A percentile compares a stretch with the other conserved stretches of the same genome.
Evolutionary conservation across 2,113 vertebrate genomes (phyloP).

Genomic region (Tauraco erythrolophus): DNA sequence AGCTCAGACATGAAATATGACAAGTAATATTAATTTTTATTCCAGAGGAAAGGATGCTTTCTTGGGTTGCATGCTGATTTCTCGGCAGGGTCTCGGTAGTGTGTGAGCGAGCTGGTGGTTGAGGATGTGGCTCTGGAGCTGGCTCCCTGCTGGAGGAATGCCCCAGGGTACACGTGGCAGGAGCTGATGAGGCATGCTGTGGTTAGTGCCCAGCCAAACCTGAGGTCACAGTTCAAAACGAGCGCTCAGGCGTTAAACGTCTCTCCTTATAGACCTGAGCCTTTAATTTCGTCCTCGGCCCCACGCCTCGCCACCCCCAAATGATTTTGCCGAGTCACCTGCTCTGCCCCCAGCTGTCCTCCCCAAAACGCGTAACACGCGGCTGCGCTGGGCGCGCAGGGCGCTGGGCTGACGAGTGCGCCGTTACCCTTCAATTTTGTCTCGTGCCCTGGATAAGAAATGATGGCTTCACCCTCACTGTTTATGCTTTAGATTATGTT

Average conservation of each 20-base stretch:
- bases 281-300: slow-evolving; percentile 37
- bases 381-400: not conserved
- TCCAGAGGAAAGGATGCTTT: slow-evolving; percentile 88
- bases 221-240: slow-evolving; percentile 79
- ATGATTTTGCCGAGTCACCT: slow-evolving; percentile 61
- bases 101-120: slow-evolving; percentile 77
- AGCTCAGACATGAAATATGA: slow-evolving; percentile 93
- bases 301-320: not conserved
- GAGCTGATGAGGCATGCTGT: slow-evolving; percentile 83
- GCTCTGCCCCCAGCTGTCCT: slow-evolving; percentile 41
- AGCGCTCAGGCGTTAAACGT: slow-evolving; percentile 75
- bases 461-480: slow-evolving; percentile 15
- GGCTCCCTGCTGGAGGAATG: slow-evolving; percentile 78
- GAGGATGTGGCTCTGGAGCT: slow-evolving; percentile 73
- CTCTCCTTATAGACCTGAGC: slow-evolving; percentile 13
- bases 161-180: slow-evolving; percentile 77
- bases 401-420: not conserved
- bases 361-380: not conserved
- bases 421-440: not conserved
- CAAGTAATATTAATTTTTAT: slow-evolving; percentile 94
- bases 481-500: slow-evolving; percentile 42
- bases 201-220: slow-evolving; percentile 82
- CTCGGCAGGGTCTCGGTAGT: slow-evolving; percentile 81
- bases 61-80: slow-evolving; percentile 88
- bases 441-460: slow-evolving; percentile 48